Evolutionary conservation across 1,140 invertebrate genomes (phyloP).

Genomic region (Drosophila tsacasi): DNA sequence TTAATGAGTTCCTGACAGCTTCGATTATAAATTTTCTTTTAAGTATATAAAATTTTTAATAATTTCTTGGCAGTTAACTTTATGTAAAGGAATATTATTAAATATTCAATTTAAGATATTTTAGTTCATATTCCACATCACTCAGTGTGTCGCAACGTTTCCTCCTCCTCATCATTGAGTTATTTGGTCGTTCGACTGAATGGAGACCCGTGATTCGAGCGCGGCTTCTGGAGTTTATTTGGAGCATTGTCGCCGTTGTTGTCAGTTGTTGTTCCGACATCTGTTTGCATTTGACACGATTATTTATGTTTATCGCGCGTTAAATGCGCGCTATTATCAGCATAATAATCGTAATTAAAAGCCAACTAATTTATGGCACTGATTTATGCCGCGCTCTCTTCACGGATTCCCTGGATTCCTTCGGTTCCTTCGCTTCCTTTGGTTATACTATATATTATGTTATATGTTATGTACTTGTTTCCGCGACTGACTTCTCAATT

Average conservation of each 20-base stretch:
- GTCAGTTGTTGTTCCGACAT: conserved; percentile 59
- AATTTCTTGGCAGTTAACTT: neutral
- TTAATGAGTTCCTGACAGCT: neutral
- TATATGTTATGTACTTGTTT: neutral
- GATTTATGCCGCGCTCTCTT: conserved; percentile 67
- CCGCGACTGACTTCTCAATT: conserved; percentile 32
- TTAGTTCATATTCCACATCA: neutral
- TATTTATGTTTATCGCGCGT: conserved; percentile 85
- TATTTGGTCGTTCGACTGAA: conserved; percentile 38
- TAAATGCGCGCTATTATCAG: conserved; percentile 84
- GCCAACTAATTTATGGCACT: conserved; percentile 84
- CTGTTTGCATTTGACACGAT: conserved; percentile 84
- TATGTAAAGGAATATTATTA: neutral
- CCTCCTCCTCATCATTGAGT: neutral
- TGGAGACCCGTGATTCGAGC: conserved; percentile 66
- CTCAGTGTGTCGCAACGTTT: neutral
- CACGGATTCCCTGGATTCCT: conserved; percentile 27
- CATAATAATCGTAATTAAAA: conserved; percentile 85
- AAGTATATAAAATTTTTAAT: neutral
- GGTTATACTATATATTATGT: neutral
- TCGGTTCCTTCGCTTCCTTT: neutral
- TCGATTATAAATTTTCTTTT: neutral
- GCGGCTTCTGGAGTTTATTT: conserved; percentile 35
- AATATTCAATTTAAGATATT: neutral
- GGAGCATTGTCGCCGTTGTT: conserved; percentile 44